These are phyloP conservation scores for Nineta flava DNA, from an alignment of 2,888 invertebrate species.

Conservation along the genomic window DNA sequence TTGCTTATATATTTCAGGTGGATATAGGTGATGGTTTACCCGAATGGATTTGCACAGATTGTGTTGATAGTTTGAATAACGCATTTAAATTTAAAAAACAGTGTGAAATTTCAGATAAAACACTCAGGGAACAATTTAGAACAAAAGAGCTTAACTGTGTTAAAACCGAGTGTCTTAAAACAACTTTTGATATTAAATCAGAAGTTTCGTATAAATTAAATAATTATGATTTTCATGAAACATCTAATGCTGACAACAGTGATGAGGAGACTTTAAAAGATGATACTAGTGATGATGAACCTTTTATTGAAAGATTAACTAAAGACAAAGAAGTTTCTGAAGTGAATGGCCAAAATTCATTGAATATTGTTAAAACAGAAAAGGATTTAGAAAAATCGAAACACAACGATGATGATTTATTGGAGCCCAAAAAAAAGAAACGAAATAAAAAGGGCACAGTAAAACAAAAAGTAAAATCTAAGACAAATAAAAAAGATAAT, in stretches of 20 bases:
- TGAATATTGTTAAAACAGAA: too few species aligned
- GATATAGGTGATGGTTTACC: slow-evolving; percentile 18
- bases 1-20: slow-evolving; percentile 19
- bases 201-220: not conserved
- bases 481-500: too few species aligned
- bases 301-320: too few species aligned
- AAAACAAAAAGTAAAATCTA: too few species aligned
- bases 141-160: not conserved
- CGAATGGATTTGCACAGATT: slow-evolving; percentile 18
- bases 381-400: too few species aligned
- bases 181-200: not conserved
- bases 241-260: not conserved
- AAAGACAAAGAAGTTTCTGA: too few species aligned
- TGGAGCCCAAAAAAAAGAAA: too few species aligned
- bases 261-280: too few species aligned
- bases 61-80: slow-evolving; percentile 16
- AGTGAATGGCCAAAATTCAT: too few species aligned
- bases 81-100: slow-evolving; percentile 19
- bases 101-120: slow-evolving; percentile 18
- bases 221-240: not conserved
- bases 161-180: not conserved
- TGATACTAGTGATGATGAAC: too few species aligned
- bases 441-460: too few species aligned
- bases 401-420: too few species aligned
- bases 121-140: slow-evolving; percentile 9